A percentile compares a stretch with the other conserved stretches of the same genome.
Conservation (phyloP, 1,140 invertebrate genomes). For the Hetaerina americana region DNA sequence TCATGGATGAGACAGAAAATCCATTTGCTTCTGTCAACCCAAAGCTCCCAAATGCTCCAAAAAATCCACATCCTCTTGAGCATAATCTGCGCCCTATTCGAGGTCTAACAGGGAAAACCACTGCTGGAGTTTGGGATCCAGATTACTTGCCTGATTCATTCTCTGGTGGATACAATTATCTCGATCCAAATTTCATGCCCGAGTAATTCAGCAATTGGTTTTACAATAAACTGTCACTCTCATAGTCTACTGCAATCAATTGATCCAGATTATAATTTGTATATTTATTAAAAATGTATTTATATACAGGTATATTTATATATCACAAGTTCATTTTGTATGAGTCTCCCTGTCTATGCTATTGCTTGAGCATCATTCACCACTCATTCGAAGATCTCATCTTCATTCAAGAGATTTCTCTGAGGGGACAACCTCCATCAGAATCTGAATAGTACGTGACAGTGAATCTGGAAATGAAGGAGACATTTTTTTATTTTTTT, state of each 20-base stretch:
- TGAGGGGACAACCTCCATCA: conserved; percentile 2
- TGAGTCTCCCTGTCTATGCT: too few species aligned
- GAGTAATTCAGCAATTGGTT: too few species aligned
- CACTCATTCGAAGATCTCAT: neutral
- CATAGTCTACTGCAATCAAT: too few species aligned
- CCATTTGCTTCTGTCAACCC: neutral
- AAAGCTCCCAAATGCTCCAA: neutral
- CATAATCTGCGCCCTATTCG: neutral
- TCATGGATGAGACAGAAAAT: neutral
- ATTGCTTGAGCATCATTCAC: neutral
- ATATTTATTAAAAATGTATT: too few species aligned
- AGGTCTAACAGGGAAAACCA: neutral
- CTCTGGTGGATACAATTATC: conserved; percentile 30
- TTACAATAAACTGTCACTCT: too few species aligned
- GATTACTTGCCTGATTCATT: conserved; percentile 33
- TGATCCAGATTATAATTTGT: too few species aligned
- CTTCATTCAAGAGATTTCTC: neutral
- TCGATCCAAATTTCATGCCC: conserved; percentile 38
- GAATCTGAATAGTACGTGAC: conserved; percentile 9
- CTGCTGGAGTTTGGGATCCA: conserved; percentile 23
- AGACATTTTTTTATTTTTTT: neutral
- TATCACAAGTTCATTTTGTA: too few species aligned
- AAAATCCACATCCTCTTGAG: neutral
- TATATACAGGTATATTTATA: too few species aligned
- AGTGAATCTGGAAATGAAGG: conserved; percentile 3